A percentile compares a stretch with the other conserved stretches of the same genome.
phyloP scores from a whole-genome alignment of 2,797 vertebrate genomes.

The Caiman crocodilus region DNA sequence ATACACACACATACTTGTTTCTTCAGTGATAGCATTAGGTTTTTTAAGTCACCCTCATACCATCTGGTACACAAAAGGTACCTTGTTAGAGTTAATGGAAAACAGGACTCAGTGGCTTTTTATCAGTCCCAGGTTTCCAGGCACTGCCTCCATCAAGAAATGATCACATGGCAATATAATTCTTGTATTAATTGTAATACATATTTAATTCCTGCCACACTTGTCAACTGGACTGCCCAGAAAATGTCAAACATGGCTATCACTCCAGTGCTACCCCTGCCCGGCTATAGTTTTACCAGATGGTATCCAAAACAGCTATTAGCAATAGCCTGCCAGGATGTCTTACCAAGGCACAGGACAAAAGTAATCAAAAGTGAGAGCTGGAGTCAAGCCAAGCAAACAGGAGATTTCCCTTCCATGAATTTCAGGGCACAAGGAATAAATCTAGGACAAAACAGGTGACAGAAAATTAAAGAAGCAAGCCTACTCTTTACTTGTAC shows the following conservation, averaged over 20 bases:
- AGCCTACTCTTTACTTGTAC: neutral
- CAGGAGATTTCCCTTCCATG: neutral
- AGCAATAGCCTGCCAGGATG: neutral
- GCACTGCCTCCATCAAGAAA: neutral
- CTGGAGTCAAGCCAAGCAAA: neutral
- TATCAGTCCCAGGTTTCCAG: neutral
- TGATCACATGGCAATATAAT: neutral
- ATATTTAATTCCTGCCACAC: neutral
- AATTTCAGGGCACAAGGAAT: neutral
- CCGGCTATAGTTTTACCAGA: neutral
- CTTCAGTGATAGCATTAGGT: rapidly evolving
- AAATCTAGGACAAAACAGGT: neutral
- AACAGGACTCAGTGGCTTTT: neutral
- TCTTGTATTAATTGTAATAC: neutral
- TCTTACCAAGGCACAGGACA: neutral
- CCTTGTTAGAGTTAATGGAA: neutral
- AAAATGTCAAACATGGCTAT: neutral
- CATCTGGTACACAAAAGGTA: neutral
- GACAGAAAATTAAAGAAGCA: neutral
- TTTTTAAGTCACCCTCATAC: neutral
- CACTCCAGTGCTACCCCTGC: rapidly evolving
- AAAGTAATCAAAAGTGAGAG: neutral
- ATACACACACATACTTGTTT: neutral
- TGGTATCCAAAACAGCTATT: neutral
- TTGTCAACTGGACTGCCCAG: no score